A percentile compares a stretch with the other conserved stretches of the same genome.
These are phyloP conservation scores for Fregetta grallaria DNA, from an alignment of 2,113 vertebrate genomes.

Conservation along the genomic window DNA sequence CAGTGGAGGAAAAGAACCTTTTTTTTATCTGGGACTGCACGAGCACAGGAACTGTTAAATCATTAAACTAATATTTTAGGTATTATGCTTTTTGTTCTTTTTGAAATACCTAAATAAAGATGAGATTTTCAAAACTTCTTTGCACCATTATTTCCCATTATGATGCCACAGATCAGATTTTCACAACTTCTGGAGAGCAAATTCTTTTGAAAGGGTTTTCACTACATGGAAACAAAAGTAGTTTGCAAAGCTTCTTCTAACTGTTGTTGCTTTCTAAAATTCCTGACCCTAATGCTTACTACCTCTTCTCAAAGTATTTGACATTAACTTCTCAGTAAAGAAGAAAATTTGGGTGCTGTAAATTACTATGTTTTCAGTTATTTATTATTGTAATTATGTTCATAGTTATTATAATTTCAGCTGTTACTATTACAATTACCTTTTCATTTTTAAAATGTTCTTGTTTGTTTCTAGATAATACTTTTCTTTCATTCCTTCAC, in stretches of 20 bases:
- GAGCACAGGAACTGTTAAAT: background rate
- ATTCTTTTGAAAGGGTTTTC: background rate
- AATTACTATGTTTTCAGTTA: background rate
- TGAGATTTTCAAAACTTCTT: background rate
- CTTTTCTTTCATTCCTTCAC: background rate
- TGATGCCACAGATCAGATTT: background rate
- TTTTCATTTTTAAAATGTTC: background rate
- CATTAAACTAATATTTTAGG: background rate
- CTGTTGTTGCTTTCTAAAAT: background rate
- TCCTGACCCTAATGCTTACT: background rate
- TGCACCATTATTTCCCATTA: background rate
- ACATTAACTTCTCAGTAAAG: background rate
- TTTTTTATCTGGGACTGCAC: background rate
- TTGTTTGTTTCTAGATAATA: background rate
- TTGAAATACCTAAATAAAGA: background rate
- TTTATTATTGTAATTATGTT: background rate
- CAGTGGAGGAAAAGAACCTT: background rate
- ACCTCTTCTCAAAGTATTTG: background rate
- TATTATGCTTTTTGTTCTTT: background rate
- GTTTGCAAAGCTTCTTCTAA: background rate
- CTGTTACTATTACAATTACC: background rate
- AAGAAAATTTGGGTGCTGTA: background rate
- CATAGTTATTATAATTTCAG: background rate
- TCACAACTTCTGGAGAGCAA: rapidly evolving
- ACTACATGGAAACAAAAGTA: background rate